A percentile compares a stretch with the other conserved stretches of the same genome.
Conservation (phyloP, 2,113 vertebrate species). For the Odobenus rosmarus region DNA sequence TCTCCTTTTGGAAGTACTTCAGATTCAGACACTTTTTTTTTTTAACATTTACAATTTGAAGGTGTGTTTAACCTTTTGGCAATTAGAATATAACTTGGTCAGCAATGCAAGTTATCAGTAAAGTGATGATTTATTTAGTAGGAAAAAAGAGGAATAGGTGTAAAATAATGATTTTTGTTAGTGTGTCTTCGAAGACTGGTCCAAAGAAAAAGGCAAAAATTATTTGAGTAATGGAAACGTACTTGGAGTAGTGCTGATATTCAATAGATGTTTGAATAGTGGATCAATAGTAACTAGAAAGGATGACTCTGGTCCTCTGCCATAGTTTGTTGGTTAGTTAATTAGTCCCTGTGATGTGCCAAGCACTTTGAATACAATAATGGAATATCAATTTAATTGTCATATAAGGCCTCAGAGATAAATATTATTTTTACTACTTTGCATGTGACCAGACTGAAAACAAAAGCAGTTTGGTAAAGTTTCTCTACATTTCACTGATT, state of each 20-base stretch:
- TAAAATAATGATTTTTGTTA: constrained; percentile 30
- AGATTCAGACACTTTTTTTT: background rate
- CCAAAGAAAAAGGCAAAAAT: background rate
- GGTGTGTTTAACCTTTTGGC: background rate
- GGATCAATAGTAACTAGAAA: background rate
- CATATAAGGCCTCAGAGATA: background rate
- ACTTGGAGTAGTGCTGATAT: background rate
- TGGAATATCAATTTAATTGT: background rate
- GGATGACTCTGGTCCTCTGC: background rate
- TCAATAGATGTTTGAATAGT: constrained; percentile 1
- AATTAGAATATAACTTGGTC: background rate
- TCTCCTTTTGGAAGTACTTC: background rate
- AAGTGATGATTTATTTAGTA: background rate
- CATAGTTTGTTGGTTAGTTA: background rate
- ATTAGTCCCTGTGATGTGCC: background rate
- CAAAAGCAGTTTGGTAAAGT: background rate
- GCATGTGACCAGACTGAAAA: background rate
- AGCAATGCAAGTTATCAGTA: background rate
- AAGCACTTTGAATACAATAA: background rate
- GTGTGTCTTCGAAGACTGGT: background rate
- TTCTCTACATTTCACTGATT: background rate
- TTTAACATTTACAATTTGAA: background rate
- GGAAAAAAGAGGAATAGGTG: background rate
- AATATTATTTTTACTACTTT: constrained; percentile 29
- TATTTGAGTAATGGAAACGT: background rate